Evolutionary conservation across 1,140 invertebrate species (phyloP).

Genomic region (Conopomorpha cramerella): DNA sequence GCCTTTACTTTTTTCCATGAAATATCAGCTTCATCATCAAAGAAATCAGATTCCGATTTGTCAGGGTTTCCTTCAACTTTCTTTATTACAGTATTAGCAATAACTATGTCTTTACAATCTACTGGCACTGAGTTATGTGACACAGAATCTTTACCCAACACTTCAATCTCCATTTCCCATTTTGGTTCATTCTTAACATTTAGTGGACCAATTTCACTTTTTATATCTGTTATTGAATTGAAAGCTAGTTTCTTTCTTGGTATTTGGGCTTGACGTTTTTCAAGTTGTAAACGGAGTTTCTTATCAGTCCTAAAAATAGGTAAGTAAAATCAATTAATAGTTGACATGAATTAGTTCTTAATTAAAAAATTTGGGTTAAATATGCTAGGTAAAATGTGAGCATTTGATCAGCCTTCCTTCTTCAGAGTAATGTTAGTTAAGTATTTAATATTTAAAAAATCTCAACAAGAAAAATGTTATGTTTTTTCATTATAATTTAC

Average conservation of each 20-base stretch:
- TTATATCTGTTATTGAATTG: constrained; percentile 47
- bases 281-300: constrained; percentile 30
- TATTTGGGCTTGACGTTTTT: constrained; percentile 17
- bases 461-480: too few species aligned
- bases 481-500: too few species aligned
- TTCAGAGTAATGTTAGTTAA: too few species aligned
- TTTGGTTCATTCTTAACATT: constrained; percentile 37
- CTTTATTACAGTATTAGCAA: constrained; percentile 46
- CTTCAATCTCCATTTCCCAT: constrained; percentile 48
- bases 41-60: constrained; percentile 7
- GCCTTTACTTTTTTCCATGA: constrained; percentile 8
- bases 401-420: too few species aligned
- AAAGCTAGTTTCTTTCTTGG: constrained; percentile 49
- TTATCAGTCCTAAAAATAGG: constrained; percentile 25
- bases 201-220: constrained; percentile 46
- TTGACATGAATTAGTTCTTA: too few species aligned
- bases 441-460: too few species aligned
- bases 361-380: too few species aligned
- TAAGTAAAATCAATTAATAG: constrained; percentile 1
- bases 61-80: constrained; percentile 29
- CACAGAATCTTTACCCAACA: constrained; percentile 9
- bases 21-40: constrained; percentile 6
- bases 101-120: constrained; percentile 39
- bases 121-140: constrained; percentile 19
- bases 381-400: too few species aligned